phyloP scores from a whole-genome alignment of 2,113 vertebrate genomes.

The Cygnus atratus region DNA sequence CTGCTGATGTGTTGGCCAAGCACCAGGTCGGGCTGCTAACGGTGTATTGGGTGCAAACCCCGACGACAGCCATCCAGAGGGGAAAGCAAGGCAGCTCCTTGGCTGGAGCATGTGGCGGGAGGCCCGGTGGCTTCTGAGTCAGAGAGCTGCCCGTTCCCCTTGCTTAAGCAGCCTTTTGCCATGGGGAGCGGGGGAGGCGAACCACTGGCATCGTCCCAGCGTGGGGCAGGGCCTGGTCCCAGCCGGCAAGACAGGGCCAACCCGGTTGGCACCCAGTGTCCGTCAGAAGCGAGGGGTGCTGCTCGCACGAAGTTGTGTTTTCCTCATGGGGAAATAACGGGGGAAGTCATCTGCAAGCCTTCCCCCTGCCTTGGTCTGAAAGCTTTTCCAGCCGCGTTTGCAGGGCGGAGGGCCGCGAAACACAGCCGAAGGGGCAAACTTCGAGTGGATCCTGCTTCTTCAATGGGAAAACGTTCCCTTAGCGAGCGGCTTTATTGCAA shows the following conservation, averaged over 20 bases:
- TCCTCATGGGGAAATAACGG: fast-evolving
- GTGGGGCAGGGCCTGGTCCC: no score
- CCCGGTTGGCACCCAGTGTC: no score
- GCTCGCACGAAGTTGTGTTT: background rate
- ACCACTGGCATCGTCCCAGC: no score
- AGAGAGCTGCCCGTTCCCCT: background rate
- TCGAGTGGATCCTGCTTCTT: background rate
- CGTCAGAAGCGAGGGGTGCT: fast-evolving
- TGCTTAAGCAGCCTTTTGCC: background rate
- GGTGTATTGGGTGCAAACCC: fast-evolving
- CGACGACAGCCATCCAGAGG: fast-evolving
- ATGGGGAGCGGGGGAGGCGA: fast-evolving
- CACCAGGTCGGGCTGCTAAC: fast-evolving
- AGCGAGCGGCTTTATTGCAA: background rate
- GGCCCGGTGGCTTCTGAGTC: no score
- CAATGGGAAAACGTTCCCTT: no score
- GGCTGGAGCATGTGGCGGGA: fast-evolving
- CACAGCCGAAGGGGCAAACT: background rate
- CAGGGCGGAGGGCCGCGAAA: background rate
- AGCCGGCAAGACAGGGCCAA: no score
- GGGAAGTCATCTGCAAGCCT: background rate
- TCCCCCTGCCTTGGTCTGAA: background rate
- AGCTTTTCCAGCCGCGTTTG: no score
- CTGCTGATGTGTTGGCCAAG: background rate
- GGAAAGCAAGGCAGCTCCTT: fast-evolving